A percentile compares a stretch with the other conserved stretches of the same genome.
Conservation (phyloP, 2,113 vertebrate species). For the Okapia johnstoni region DNA sequence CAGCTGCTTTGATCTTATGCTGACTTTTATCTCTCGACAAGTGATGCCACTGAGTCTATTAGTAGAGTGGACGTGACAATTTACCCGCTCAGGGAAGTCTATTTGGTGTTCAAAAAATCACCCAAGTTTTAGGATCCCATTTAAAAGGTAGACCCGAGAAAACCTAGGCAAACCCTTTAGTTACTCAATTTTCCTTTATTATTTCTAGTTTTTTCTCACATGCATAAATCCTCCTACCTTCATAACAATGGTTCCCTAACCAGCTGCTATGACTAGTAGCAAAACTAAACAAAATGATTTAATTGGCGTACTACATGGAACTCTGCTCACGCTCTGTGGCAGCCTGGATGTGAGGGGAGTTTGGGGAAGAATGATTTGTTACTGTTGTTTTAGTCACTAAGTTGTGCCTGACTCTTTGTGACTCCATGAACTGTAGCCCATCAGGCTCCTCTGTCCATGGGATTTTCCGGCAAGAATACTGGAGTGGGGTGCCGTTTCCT, state of each 20-base stretch:
- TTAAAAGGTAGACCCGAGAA: background rate
- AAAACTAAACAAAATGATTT: background rate
- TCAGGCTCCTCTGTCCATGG: background rate
- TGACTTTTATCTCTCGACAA: background rate
- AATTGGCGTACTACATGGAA: accelerated
- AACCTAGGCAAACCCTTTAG: background rate
- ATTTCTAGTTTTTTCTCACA: background rate
- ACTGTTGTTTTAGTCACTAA: background rate
- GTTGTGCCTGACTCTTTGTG: background rate
- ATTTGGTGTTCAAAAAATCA: background rate
- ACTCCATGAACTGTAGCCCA: background rate
- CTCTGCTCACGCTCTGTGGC: accelerated
- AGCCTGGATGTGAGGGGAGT: background rate
- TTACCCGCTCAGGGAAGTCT: background rate
- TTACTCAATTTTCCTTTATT: background rate
- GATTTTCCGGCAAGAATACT: background rate
- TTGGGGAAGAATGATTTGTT: background rate
- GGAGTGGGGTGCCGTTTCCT: background rate
- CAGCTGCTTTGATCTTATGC: background rate
- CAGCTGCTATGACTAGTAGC: background rate
- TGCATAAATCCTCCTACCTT: background rate
- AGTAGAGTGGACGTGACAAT: background rate
- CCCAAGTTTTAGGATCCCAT: background rate
- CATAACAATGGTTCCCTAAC: background rate
- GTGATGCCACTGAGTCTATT: background rate